Base-by-base conservation (phyloP, 2,888 invertebrate species). In the Xanthia togata region DNA sequence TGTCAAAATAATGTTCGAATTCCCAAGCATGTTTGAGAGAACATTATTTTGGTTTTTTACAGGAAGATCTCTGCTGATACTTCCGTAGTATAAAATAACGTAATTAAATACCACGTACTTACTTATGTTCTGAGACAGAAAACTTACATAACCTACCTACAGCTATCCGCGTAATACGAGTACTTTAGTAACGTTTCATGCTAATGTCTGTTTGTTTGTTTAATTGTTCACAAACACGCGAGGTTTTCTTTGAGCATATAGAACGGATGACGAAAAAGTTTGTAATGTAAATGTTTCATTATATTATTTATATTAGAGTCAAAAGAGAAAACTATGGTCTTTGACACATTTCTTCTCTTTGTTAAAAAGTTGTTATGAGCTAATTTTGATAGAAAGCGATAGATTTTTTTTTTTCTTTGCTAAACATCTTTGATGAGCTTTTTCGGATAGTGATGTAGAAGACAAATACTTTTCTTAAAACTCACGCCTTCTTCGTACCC, bases 171-270 rank as follows among this genome's bases (percentile, higher is more conserved):
- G 70, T 73, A 64, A 78, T 77, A 72, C 63, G 20, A 70, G 73
- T 78, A 84, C 69, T 75, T 55, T 12, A 72, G 26, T 31, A 57
- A 67, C 65, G 62, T 80, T 72, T 5, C n/a, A 57, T 53, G 62
- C 59, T 84, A 77, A 77, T 65, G 73, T 75, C 17, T 71, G 76
- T 84, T 82, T 77, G 68, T 71, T 53, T 60, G 82, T 79, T 75
- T 84, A 84, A 84, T 84, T 84, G 73, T 59, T 50, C 12, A 6
- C 20, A 5, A 41, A 31, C 84, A 84, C 84, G 84, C 85, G 11
- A 84, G 53, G 38, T 8, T 53, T 38, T 68, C 63, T 62, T 73
- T 62, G 55, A 6, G 23, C 17, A 31, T 9, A 23, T 26, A 47
- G 26, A 41, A 71, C 55, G 26, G 26, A 38, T 38, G 23, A 72